A percentile compares a stretch with the other conserved stretches of the same genome.
These are phyloP conservation scores for Branchinecta sandiegonensis DNA, from an alignment of 2,888 invertebrate genomes.

Conservation along the genomic window DNA sequence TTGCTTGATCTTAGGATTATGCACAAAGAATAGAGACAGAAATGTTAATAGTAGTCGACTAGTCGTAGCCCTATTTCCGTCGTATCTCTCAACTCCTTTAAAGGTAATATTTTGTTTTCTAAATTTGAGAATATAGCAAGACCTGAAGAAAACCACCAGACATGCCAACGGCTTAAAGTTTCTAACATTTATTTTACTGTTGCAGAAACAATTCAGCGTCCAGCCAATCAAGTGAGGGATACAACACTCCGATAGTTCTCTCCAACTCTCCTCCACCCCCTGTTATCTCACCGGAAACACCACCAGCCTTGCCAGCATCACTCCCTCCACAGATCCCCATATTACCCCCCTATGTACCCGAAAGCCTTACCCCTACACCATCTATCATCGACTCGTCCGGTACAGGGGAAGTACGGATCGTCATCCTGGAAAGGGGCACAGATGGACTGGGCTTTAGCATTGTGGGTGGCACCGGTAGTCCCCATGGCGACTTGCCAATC, in stretches of 20 bases:
- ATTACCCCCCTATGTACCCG: conserved; percentile 7
- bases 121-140: too few relatives aligned
- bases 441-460: conserved; percentile 44
- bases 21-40: too few relatives aligned
- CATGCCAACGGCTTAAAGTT: too few relatives aligned
- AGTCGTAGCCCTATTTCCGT: too few relatives aligned
- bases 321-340: background rate
- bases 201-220: conserved; percentile 2
- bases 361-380: conserved; percentile 5
- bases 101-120: too few relatives aligned
- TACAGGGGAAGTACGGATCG: conserved; percentile 28
- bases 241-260: conserved; percentile 8
- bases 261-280: conserved; percentile 21
- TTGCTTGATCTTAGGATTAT: too few relatives aligned
- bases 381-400: conserved; percentile 22
- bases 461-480: conserved; percentile 40
- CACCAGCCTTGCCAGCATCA: conserved; percentile 21
- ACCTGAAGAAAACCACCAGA: too few relatives aligned
- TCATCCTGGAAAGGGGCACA: conserved; percentile 38
- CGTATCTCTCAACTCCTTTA: too few relatives aligned
- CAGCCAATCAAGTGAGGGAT: conserved; percentile 15
- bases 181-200: too few relatives aligned
- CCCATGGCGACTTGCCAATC: conserved; percentile 42
- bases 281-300: conserved; percentile 21
- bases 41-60: too few relatives aligned